Conservation (phyloP, 1,140 invertebrate species). For the Eupristina koningsbergeri region DNA sequence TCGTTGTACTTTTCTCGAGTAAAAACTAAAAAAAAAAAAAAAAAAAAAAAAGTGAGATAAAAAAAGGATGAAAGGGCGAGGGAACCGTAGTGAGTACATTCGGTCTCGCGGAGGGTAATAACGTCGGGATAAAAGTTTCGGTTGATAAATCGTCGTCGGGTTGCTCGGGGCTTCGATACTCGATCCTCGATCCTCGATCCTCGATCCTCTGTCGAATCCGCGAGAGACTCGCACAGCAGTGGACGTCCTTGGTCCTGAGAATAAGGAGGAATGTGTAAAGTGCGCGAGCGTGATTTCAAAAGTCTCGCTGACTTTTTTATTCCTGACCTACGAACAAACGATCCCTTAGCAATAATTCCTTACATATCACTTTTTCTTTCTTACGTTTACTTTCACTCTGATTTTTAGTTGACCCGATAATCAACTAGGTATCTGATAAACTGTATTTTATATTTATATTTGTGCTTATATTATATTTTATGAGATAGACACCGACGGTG, state of each 20-base stretch:
- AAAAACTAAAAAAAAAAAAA: too few relatives aligned
- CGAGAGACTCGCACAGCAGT: constrained; percentile 26
- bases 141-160: constrained; percentile 54
- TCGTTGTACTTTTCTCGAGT: too few relatives aligned
- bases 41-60: constrained; percentile 11
- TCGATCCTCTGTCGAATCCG: constrained; percentile 48
- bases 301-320: neutral
- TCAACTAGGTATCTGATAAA: too few relatives aligned
- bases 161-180: constrained; percentile 34
- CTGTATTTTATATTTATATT: too few relatives aligned
- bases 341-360: neutral
- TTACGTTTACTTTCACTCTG: too few relatives aligned
- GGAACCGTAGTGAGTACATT: neutral
- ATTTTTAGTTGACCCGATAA: too few relatives aligned
- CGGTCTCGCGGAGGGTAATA: constrained; percentile 14
- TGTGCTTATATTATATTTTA: too few relatives aligned
- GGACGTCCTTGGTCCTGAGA: constrained; percentile 58
- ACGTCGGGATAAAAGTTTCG: constrained; percentile 45
- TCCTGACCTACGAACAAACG: neutral
- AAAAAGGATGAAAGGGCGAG: neutral
- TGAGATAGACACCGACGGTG: too few relatives aligned
- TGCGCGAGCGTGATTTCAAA: constrained; percentile 27
- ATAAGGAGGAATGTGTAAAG: constrained; percentile 61
- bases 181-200: constrained; percentile 42
- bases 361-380: neutral